Evolutionary conservation across 2,797 vertebrate genomes (phyloP).

Genomic region (Falco rusticolus): DNA sequence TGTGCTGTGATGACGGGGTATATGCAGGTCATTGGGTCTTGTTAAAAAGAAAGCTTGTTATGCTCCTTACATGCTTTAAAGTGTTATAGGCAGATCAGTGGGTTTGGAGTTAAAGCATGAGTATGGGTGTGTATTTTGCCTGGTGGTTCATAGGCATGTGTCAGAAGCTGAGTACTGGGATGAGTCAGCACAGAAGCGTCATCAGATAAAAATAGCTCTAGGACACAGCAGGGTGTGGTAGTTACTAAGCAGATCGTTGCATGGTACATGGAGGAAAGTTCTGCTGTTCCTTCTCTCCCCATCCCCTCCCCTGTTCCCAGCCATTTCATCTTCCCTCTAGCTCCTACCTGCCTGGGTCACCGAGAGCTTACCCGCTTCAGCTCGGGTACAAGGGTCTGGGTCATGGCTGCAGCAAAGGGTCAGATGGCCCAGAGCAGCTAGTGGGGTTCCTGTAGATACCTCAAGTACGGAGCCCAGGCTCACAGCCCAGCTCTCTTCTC

Average conservation of each 20-base stretch:
- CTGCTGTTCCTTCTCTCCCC: background rate
- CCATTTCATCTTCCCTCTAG: background rate
- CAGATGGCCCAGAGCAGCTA: background rate
- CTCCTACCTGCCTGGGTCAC: background rate
- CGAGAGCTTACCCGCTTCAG: background rate
- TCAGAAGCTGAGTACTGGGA: background rate
- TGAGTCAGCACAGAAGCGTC: background rate
- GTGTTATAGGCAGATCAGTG: background rate
- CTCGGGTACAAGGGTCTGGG: background rate
- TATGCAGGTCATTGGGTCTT: background rate
- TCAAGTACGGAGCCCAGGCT: background rate
- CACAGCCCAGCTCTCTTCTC: background rate
- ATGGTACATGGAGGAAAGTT: background rate
- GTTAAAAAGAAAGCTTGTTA: background rate
- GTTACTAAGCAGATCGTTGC: background rate
- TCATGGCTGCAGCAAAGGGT: background rate
- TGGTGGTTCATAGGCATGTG: background rate
- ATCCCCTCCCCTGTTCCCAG: background rate
- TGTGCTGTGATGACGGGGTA: background rate
- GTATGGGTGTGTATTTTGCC: background rate
- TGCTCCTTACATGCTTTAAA: background rate
- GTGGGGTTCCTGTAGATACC: background rate
- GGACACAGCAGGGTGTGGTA: background rate
- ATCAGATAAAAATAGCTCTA: background rate
- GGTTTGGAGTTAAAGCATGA: background rate